Evolutionary conservation across 2,888 invertebrate genomes (phyloP).

Genomic region (Tachina lurida): DNA sequence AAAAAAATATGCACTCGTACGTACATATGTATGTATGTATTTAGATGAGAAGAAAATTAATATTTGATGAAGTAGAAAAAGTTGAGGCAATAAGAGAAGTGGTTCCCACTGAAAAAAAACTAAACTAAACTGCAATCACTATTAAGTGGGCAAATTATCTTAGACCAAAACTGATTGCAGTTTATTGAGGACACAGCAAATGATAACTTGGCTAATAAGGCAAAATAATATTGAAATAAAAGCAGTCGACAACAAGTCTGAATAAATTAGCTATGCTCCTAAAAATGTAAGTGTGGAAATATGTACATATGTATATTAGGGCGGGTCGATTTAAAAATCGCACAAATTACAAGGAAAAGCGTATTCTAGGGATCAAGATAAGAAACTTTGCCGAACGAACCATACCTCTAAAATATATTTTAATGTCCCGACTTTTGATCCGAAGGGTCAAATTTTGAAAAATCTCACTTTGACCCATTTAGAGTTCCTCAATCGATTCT

Average conservation of each 20-base stretch:
- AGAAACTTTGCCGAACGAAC: too few species aligned
- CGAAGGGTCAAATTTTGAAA: too few species aligned
- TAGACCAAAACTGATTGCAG: slow-evolving; percentile 14
- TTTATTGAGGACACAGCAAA: slow-evolving; percentile 2
- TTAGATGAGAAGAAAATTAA: background rate
- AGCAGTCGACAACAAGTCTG: too few species aligned
- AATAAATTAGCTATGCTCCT: background rate
- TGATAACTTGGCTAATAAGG: background rate
- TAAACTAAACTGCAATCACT: slow-evolving; percentile 36
- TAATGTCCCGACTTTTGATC: too few species aligned
- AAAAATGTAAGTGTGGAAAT: background rate
- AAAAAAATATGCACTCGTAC: background rate
- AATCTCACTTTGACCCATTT: too few species aligned
- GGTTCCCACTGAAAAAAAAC: slow-evolving; percentile 12
- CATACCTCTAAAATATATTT: too few species aligned
- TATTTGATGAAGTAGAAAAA: slow-evolving; percentile 24
- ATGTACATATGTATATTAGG: too few species aligned
- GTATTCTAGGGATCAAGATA: too few species aligned
- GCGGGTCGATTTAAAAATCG: too few species aligned
- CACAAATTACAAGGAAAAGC: too few species aligned
- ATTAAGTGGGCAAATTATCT: slow-evolving; percentile 36
- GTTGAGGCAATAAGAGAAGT: slow-evolving; percentile 13
- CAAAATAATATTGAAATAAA: background rate
- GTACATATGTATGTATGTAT: too few species aligned
- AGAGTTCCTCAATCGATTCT: too few species aligned